phyloP scores from a whole-genome alignment of 2,797 vertebrate species.

The Dendrocincla tyrannina region DNA sequence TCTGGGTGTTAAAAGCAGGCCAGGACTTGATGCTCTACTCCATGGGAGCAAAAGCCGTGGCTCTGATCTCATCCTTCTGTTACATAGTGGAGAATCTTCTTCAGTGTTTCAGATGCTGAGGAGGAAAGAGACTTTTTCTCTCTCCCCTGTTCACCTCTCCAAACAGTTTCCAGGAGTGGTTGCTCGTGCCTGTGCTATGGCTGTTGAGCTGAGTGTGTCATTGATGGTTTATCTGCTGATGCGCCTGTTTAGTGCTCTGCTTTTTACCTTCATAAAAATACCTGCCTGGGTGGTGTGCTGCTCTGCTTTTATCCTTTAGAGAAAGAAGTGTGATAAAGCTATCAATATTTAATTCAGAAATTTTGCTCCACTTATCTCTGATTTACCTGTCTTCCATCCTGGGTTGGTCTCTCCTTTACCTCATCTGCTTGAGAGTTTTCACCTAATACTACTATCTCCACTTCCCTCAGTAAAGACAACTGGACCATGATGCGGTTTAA shows the following conservation, averaged over 20 bases:
- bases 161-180: neutral
- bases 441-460: neutral
- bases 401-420: neutral
- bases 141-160: rapidly evolving
- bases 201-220: neutral
- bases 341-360: conserved; percentile 19
- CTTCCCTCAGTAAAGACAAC: neutral
- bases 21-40: neutral
- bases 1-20: neutral
- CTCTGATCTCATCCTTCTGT: neutral
- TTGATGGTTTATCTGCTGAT: neutral
- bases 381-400: neutral
- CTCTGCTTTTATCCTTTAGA: neutral
- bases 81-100: neutral
- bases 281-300: neutral
- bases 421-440: conserved; percentile 37
- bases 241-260: neutral
- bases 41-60: neutral
- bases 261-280: neutral
- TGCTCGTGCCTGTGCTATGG: neutral
- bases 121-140: neutral
- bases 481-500: neutral
- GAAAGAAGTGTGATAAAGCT: neutral
- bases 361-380: neutral
- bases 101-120: neutral